These are phyloP conservation scores for Phaetusa simplex DNA, from an alignment of 2,113 vertebrate genomes.

Conservation along the genomic window DNA sequence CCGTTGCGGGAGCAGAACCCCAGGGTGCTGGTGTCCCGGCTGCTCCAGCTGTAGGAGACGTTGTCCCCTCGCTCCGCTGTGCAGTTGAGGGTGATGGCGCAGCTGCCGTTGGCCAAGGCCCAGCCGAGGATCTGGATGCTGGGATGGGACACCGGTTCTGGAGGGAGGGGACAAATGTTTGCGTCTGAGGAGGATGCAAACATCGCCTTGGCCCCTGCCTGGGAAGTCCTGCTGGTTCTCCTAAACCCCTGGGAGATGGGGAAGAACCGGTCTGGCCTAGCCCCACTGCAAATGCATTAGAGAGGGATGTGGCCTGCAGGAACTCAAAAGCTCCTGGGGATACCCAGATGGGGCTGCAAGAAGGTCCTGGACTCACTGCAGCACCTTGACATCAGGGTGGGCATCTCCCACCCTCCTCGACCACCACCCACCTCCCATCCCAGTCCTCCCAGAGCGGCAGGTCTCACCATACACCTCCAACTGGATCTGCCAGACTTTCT, in stretches of 20 bases:
- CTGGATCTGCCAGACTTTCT: not conserved
- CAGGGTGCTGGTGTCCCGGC: rapidly evolving
- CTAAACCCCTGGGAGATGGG: not conserved
- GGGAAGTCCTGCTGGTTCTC: not conserved
- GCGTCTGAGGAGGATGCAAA: not conserved
- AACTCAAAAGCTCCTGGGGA: not conserved
- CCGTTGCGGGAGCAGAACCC: not conserved
- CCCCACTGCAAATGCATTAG: rapidly evolving
- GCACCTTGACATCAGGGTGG: no score
- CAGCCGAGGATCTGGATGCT: not conserved
- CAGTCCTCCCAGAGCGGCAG: rapidly evolving
- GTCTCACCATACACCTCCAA: not conserved
- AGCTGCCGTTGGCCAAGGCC: not conserved
- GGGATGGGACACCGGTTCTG: not conserved
- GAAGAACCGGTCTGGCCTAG: rapidly evolving
- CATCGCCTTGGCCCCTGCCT: not conserved
- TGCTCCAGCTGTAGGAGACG: not conserved
- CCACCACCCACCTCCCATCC: not conserved
- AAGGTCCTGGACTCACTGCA: not conserved
- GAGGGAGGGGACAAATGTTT: not conserved
- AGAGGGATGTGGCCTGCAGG: rapidly evolving
- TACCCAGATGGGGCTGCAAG: not conserved
- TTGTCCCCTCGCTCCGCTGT: not conserved
- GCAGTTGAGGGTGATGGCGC: slow-evolving; percentile 13
- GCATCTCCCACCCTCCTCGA: not conserved